Conservation (phyloP, 2,797 vertebrate genomes). For the Channa striata region DNA sequence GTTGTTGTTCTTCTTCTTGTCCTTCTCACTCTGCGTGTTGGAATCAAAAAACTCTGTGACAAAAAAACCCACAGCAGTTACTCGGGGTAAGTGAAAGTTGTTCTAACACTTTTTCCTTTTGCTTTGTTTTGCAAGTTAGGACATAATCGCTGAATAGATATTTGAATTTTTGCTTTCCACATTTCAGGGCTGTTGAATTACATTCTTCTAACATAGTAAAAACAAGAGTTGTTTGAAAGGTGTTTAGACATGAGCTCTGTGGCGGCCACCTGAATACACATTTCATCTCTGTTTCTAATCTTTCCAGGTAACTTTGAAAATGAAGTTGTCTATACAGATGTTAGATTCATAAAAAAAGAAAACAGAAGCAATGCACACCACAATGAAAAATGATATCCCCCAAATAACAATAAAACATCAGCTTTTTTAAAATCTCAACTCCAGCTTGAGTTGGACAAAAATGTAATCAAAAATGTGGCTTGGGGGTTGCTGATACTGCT, state of each 20-base stretch:
- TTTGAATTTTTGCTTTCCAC: no score
- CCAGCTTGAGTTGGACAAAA: no score
- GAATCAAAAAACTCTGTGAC: rapidly evolving
- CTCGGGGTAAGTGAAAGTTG: not conserved
- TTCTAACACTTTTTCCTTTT: not conserved
- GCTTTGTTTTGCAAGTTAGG: no score
- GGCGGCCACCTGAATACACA: no score
- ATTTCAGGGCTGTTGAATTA: not conserved
- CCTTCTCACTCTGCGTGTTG: not conserved
- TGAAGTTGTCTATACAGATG: constrained; percentile 7
- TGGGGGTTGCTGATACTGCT: not conserved
- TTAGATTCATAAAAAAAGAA: no score
- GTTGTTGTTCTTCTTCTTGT: not conserved
- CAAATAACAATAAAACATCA: no score
- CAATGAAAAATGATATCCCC: no score
- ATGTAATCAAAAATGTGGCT: no score
- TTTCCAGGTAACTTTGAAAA: not conserved
- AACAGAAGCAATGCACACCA: no score
- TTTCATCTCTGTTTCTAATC: not conserved
- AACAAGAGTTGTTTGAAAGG: no score
- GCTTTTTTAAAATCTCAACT: no score
- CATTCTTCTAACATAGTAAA: not conserved
- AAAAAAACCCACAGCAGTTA: rapidly evolving
- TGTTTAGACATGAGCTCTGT: no score
- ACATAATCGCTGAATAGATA: not conserved